These are phyloP conservation scores for Butorides virescens DNA, from an alignment of 2,113 vertebrate genomes.

Conservation along the genomic window DNA sequence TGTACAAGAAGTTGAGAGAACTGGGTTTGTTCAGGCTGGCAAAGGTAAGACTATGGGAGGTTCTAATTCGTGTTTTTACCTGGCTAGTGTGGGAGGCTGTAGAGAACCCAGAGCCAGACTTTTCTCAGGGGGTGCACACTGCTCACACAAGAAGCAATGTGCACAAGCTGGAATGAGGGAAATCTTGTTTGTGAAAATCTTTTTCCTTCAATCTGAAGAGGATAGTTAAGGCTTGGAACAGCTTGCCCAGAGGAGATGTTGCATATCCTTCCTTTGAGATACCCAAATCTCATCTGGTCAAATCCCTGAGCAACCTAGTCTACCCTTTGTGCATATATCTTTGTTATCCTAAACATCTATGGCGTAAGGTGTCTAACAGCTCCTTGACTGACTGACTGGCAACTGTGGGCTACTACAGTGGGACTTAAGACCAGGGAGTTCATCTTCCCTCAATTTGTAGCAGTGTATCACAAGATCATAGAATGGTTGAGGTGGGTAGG, in stretches of 20 bases:
- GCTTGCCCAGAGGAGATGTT: background rate
- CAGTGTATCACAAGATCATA: background rate
- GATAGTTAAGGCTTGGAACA: background rate
- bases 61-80: background rate
- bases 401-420: background rate
- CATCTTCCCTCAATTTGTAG: background rate
- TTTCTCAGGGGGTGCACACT: background rate
- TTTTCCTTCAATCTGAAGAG: background rate
- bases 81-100: background rate
- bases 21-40: background rate
- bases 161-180: background rate
- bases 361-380: background rate
- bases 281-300: background rate
- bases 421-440: background rate
- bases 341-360: background rate
- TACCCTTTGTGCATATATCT: background rate
- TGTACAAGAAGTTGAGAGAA: background rate
- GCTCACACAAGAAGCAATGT: background rate
- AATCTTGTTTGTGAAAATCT: background rate
- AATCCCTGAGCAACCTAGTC: background rate
- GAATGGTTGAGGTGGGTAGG: background rate
- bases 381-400: background rate
- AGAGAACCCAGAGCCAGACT: background rate
- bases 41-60: background rate
- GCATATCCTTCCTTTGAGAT: background rate